Base-by-base conservation (phyloP, 2,888 invertebrate species). In the Pristionchus exspectatus region DNA sequence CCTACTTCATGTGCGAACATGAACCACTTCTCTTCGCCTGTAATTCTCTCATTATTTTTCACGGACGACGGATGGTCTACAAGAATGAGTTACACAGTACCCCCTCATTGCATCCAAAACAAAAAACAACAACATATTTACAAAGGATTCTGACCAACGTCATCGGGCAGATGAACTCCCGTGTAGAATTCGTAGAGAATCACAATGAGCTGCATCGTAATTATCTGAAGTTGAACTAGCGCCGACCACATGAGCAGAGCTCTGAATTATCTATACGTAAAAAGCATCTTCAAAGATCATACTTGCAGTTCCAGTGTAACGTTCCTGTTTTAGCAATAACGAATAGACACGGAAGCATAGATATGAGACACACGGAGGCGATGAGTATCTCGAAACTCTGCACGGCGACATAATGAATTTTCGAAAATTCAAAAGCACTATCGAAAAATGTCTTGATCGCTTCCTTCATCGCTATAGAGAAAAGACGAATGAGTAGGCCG, bases 1-100 rank as follows among this genome's bases (percentile, higher is more conserved):
- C 77, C 77, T 0, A 77, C 24, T n/a, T 77, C 77, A n/a, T 77
- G 77, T 12, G 77, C 77, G 24, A 77, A 77, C 77, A 77, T 77
- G 12, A 77, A 44, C 38, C 44, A 77, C 7, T 14, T 33, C 38
- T 77, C 77, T 2, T 38, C 77, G n/a, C 30, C 77, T 74, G 38
- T n/a, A 30, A 74, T 33, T 16, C 56, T 56, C 18, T 56, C 44
- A 44, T 44, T 44, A 44, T 44, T 9, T 5, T 44, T 44, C 44
- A 3, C 44, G 3, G 44, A 38, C 5, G 38, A 38, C 5, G 38
- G 5, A 38, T 38, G 5, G 38, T 38, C 38, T 38, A 38, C 38
- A 38, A 5, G 54, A 54, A 16, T 9, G 54, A 16, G 54, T 2
- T 12, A 1, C 1, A 54, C 54, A 54, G 54, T 54, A 54, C 7